These are phyloP conservation scores for Sarcophaga rosellei DNA, from an alignment of 2,888 invertebrate genomes.

Conservation along the genomic window DNA sequence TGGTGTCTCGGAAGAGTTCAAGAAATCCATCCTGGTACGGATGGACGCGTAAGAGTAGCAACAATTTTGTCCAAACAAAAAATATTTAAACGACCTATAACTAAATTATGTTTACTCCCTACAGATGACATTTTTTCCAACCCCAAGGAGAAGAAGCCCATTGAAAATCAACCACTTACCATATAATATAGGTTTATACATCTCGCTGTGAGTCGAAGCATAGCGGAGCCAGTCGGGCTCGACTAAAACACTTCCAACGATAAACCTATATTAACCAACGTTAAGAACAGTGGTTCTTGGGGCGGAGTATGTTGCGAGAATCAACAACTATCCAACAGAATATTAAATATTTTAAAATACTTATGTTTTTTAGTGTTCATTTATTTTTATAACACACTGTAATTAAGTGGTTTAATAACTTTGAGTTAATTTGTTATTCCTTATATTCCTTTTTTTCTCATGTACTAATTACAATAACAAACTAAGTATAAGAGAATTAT, in stretches of 20 bases:
- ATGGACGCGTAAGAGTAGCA: constrained; percentile 55
- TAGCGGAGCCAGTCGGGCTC: constrained; percentile 41
- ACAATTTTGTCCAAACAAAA: constrained; percentile 35
- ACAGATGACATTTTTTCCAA: neutral
- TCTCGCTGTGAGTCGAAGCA: constrained; percentile 50
- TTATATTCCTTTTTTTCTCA: too few species aligned
- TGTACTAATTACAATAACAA: too few species aligned
- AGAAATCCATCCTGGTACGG: constrained; percentile 49
- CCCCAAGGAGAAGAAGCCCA: neutral
- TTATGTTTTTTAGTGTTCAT: too few species aligned
- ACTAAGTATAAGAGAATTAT: too few species aligned
- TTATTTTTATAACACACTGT: too few species aligned
- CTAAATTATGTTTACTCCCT: neutral
- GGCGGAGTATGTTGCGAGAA: neutral
- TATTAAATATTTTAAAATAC: too few species aligned
- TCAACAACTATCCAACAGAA: neutral
- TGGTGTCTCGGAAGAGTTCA: constrained; percentile 4
- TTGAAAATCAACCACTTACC: constrained; percentile 47
- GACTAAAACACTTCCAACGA: constrained; percentile 56
- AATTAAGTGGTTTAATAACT: too few species aligned
- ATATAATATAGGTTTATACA: constrained; percentile 5
- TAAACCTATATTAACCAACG: constrained; percentile 6
- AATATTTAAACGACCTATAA: constrained; percentile 49
- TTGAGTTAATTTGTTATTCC: too few species aligned
- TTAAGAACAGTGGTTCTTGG: constrained; percentile 46